A percentile compares a stretch with the other conserved stretches of the same genome.
phyloP scores from a whole-genome alignment of 2,113 vertebrate species.

The Eulemur rufifrons region DNA sequence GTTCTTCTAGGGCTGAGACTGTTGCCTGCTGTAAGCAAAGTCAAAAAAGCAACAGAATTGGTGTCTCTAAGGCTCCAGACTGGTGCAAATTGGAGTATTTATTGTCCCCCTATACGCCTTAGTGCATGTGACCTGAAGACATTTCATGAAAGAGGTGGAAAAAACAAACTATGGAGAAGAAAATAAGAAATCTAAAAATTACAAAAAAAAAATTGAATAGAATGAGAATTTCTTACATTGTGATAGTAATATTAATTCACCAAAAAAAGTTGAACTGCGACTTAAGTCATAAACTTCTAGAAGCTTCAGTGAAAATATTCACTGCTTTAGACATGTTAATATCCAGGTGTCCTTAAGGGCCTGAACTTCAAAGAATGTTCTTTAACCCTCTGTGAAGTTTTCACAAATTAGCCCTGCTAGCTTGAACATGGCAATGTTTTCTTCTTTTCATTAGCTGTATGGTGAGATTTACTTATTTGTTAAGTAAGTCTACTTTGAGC shows the following conservation, averaged over 20 bases:
- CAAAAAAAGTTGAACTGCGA: neutral
- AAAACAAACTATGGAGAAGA: neutral
- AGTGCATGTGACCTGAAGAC: neutral
- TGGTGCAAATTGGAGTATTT: neutral
- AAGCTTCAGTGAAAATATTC: neutral
- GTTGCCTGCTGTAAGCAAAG: neutral
- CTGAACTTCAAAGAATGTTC: neutral
- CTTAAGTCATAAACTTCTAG: neutral
- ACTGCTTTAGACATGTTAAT: neutral
- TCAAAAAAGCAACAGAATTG: constrained; percentile 43
- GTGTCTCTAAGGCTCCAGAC: neutral
- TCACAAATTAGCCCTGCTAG: neutral
- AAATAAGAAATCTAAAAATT: neutral
- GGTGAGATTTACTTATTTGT: constrained; percentile 29
- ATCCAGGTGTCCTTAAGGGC: neutral
- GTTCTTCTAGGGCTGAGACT: neutral
- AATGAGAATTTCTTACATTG: neutral
- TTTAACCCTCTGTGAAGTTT: neutral
- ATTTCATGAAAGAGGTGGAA: neutral
- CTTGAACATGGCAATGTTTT: neutral
- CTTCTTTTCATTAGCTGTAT: neutral
- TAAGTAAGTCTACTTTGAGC: neutral
- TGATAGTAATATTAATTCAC: neutral
- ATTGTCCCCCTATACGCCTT: neutral
- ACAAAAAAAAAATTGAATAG: neutral